phyloP scores from a whole-genome alignment of 2,888 invertebrate genomes.

The Tetanocera ferruginea region DNA sequence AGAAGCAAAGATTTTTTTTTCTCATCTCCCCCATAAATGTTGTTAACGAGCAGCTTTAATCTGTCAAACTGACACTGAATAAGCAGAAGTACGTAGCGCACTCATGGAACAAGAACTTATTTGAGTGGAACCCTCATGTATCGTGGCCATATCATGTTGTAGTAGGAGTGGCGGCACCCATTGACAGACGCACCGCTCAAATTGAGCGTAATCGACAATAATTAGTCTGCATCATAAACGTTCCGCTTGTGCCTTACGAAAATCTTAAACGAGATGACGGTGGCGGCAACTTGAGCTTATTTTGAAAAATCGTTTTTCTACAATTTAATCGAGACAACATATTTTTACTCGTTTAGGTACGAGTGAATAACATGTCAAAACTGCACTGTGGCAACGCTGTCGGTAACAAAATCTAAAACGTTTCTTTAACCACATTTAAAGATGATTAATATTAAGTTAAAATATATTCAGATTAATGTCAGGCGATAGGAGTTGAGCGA shows the following conservation, averaged over 20 bases:
- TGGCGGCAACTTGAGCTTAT: background rate
- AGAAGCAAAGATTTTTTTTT: too few species aligned
- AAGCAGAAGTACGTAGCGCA: background rate
- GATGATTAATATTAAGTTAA: constrained; percentile 24
- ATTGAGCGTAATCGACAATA: background rate
- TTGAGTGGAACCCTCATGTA: background rate
- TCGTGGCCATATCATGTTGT: background rate
- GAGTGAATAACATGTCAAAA: background rate
- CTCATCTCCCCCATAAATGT: too few species aligned
- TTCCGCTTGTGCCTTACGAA: background rate
- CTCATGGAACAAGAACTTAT: background rate
- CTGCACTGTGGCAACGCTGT: background rate
- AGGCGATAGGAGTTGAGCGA: background rate
- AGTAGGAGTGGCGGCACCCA: background rate
- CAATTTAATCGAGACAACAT: constrained; percentile 13
- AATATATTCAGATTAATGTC: constrained; percentile 21
- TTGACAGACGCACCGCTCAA: background rate
- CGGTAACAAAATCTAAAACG: background rate
- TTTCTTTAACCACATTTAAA: background rate
- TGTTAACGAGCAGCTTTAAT: constrained; percentile 15
- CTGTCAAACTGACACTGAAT: constrained; percentile 30
- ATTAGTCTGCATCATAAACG: background rate
- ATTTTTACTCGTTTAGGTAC: background rate
- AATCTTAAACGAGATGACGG: background rate
- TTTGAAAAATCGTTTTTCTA: background rate